Conservation (phyloP, 64 coral and sea anemone genomes). For the Orbicella faveolata region DNA sequence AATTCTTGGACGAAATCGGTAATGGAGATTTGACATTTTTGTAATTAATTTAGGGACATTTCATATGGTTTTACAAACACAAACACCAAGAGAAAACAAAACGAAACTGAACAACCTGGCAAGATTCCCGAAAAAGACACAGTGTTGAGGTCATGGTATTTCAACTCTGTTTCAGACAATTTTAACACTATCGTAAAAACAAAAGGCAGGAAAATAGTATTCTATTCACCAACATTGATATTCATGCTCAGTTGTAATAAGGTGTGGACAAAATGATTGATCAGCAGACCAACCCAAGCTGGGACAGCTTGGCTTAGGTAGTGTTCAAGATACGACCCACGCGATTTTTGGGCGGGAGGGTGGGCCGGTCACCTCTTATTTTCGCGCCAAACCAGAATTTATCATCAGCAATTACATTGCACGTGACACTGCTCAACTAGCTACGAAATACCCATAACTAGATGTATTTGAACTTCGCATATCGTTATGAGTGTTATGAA, state of each 20-base stretch:
- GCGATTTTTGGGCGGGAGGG: background rate
- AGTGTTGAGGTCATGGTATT: no score
- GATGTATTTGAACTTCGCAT: slow-evolving; percentile 1
- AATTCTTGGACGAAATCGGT: no score
- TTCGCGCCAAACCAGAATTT: slow-evolving; percentile 10
- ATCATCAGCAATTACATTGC: slow-evolving; percentile 7
- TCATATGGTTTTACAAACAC: no score
- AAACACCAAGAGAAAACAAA: no score
- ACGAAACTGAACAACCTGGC: no score
- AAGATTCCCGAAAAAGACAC: no score
- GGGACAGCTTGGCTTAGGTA: background rate
- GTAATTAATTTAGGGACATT: no score
- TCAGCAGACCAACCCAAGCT: background rate
- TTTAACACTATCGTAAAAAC: no score
- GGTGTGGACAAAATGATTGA: background rate
- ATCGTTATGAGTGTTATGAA: slow-evolving; percentile 1
- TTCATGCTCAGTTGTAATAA: background rate
- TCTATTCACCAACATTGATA: no score
- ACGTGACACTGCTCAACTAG: background rate
- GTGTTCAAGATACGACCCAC: background rate
- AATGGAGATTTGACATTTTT: no score
- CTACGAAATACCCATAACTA: background rate
- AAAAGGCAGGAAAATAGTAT: no score
- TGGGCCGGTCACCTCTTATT: background rate
- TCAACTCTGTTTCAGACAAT: no score